Evolutionary conservation across 2,888 invertebrate species (phyloP).

Genomic region (Heteromyza rotundicornis): DNA sequence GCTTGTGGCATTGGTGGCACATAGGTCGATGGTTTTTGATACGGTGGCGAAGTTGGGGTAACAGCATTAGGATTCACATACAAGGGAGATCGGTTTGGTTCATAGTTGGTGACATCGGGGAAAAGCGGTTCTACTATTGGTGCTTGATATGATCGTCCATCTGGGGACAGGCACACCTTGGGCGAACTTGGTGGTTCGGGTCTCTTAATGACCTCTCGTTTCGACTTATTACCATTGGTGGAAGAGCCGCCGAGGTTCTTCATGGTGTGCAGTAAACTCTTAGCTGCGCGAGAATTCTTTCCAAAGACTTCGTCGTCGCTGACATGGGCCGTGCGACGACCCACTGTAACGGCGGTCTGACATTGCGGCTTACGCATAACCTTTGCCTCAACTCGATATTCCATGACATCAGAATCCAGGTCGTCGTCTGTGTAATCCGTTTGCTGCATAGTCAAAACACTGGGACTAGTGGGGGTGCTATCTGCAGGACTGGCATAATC

Average conservation of each 20-base stretch:
- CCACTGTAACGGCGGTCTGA: constrained; percentile 73
- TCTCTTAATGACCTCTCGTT: constrained; percentile 18
- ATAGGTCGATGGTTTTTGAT: constrained; percentile 30
- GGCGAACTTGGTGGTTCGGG: constrained; percentile 40
- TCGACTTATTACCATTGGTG: constrained; percentile 20
- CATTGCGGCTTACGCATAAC: constrained; percentile 79
- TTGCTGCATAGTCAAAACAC: constrained; percentile 40
- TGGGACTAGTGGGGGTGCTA: constrained; percentile 45
- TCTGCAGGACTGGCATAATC: constrained; percentile 47
- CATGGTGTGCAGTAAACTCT: constrained; percentile 66
- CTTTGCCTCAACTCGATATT: constrained; percentile 72
- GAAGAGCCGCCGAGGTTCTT: constrained; percentile 61
- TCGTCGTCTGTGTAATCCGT: constrained; percentile 53
- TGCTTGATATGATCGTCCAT: constrained; percentile 57
- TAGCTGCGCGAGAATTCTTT: constrained; percentile 65
- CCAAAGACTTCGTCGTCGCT: constrained; percentile 63
- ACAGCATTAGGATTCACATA: constrained; percentile 30
- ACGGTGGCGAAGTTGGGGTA: constrained; percentile 15
- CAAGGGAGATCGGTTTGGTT: constrained; percentile 48
- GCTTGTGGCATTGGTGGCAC: constrained; percentile 23
- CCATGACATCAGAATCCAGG: constrained; percentile 63
- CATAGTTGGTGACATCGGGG: constrained; percentile 50
- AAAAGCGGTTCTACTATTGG: constrained; percentile 58
- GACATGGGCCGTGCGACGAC: constrained; percentile 50
- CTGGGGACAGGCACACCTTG: constrained; percentile 52